Percentiles rank a stretch among this genome's conserved stretches.
Evolutionary conservation across 2,113 vertebrate species (phyloP).

Genomic region (Emydocephalus ijimae): DNA sequence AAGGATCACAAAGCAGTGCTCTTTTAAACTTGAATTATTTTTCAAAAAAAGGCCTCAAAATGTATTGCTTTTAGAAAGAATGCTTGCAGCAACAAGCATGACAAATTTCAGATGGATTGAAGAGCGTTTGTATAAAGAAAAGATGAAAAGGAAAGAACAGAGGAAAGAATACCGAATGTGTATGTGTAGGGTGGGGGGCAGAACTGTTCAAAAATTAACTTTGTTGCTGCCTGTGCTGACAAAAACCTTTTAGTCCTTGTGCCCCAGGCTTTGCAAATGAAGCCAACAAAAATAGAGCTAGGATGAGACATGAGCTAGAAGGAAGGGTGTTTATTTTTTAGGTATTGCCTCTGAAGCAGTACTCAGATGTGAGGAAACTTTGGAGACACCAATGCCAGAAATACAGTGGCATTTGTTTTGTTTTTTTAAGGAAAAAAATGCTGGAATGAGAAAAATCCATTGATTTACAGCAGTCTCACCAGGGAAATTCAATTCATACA

Average conservation of each 20-base stretch:
- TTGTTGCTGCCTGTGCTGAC: slow-evolving; percentile 40
- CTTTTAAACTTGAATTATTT: neutral
- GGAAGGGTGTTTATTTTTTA: slow-evolving; percentile 21
- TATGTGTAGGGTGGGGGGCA: neutral
- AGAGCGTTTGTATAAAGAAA: neutral
- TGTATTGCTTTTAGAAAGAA: neutral
- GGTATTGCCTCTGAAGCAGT: neutral
- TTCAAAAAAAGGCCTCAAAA: neutral
- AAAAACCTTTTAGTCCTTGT: slow-evolving; percentile 51
- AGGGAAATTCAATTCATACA: rapidly evolving
- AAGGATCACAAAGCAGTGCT: neutral
- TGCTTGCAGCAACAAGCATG: neutral
- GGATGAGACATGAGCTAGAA: neutral
- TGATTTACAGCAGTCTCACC: neutral
- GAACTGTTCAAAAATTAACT: slow-evolving; percentile 23
- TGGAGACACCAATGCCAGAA: neutral
- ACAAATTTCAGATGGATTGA: neutral
- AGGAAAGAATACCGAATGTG: neutral
- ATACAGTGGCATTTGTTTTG: neutral
- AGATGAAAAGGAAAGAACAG: neutral
- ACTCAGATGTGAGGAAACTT: neutral
- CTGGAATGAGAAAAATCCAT: rapidly evolving
- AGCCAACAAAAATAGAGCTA: slow-evolving; percentile 59
- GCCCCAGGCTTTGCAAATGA: neutral
- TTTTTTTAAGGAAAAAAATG: neutral